Evolutionary conservation across 2,888 invertebrate genomes (phyloP).

Genomic region (Andrena fulva): DNA sequence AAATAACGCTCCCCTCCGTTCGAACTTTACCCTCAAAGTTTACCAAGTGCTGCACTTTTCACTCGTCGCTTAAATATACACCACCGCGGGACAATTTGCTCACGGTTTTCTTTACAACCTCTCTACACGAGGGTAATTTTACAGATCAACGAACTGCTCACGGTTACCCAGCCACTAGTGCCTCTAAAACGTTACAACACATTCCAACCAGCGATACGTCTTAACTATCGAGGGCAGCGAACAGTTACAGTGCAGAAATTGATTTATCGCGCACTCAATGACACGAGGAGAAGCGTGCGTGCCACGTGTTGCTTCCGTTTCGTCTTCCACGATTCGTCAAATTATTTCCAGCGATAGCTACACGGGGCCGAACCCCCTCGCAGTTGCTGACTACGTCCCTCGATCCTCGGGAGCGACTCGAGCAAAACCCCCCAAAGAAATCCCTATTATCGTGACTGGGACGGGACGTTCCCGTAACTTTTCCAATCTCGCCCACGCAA

Average conservation of each 20-base stretch:
- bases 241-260: background rate
- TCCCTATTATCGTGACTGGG: constrained; percentile 29
- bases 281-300: constrained; percentile 6
- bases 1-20: background rate
- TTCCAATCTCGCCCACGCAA: constrained; percentile 44
- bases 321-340: constrained; percentile 2
- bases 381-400: background rate
- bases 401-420: background rate
- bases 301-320: constrained; percentile 47
- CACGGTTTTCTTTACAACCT: background rate
- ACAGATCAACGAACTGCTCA: background rate
- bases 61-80: background rate
- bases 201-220: background rate
- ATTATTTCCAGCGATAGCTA: constrained; percentile 4
- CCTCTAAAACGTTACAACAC: background rate
- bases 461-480: constrained; percentile 29
- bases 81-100: background rate
- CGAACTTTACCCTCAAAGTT: background rate
- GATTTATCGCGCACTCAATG: constrained; percentile 32
- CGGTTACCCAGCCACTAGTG: background rate
- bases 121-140: background rate
- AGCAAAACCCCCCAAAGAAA: constrained; percentile 8
- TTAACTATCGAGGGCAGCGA: constrained; percentile 10
- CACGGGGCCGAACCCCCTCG: background rate
- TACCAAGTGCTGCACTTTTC: background rate